Base-by-base conservation (phyloP, 2,888 invertebrate genomes). In the Empis livida region DNA sequence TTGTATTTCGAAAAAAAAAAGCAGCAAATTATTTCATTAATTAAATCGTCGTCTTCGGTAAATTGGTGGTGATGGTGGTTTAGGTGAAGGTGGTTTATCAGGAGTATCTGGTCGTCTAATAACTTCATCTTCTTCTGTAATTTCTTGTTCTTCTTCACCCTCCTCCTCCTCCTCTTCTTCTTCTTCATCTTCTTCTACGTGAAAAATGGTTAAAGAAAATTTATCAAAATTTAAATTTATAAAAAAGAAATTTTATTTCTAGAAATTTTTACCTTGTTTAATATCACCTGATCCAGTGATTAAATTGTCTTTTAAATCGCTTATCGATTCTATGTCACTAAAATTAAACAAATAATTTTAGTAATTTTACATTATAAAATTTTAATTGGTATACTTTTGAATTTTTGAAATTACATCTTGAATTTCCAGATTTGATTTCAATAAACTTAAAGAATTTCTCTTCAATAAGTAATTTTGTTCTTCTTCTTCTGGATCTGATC, bases 401-500 rank as follows among this genome's bases (percentile, higher is more conserved):
- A 13, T n/a, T 35, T 35, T n/a, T 35, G n/a, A 13, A 35, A 13
- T 35, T 35, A n/a, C 35, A n/a, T 35, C 35, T 5, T 10, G 4
- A 20, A 5, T 5, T 20, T 20, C 20, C 5, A 3, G 20, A 20
- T 20, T 20, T 27, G 23, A 27, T 8, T 27, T 27, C 23, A 5
- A 27, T 27, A 27, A 27, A 32, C 32, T 10, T n/a, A 35, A 35
- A 11, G 50, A 35, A 41, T 49, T 48, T n/a, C 47, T 42, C 46
- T 40, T 55, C 8, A 49, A 44, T 41, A 57, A 46, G 48, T 55
- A 56, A 45, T 57, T 58, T 20, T 56, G 53, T 20, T 61, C 62
- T 43, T 61, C 60, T 14, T 62, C 58, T 46, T 64, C 63, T 1
- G 57, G 49, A 38, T 61, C 61, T 39, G 56, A 54, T 14, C 53